A percentile compares a stretch with the other conserved stretches of the same genome.
Evolutionary conservation across 2,113 vertebrate genomes (phyloP).

Genomic region (Phylloscopus whistleri): DNA sequence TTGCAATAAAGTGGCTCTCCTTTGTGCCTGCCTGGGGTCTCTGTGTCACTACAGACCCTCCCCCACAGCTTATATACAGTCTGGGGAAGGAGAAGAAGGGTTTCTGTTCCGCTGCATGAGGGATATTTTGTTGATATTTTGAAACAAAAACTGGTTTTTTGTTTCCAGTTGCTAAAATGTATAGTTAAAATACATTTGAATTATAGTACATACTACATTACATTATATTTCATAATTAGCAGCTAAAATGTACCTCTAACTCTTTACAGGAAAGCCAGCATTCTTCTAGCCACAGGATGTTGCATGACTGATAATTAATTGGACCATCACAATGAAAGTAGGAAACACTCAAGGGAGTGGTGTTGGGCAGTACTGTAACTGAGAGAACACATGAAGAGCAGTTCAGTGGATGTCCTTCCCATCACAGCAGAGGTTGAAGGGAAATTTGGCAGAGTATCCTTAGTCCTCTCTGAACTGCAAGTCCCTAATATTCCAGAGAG

Average conservation of each 20-base stretch:
- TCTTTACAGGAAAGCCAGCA: neutral
- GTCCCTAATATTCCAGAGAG: neutral
- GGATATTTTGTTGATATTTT: neutral
- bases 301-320: neutral
- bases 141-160: no score
- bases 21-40: neutral
- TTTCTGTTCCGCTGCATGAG: neutral
- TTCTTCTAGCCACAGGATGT: neutral
- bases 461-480: neutral
- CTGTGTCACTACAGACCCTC: no score
- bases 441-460: neutral
- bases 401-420: neutral
- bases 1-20: neutral
- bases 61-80: neutral
- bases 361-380: neutral
- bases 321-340: neutral
- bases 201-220: neutral
- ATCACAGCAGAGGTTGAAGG: neutral
- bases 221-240: neutral
- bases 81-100: neutral
- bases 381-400: neutral
- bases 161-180: neutral
- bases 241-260: neutral
- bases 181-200: neutral
- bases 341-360: rapidly evolving